These are phyloP conservation scores for Chanos chanos DNA, from an alignment of 2,797 vertebrate species.

Conservation along the genomic window DNA sequence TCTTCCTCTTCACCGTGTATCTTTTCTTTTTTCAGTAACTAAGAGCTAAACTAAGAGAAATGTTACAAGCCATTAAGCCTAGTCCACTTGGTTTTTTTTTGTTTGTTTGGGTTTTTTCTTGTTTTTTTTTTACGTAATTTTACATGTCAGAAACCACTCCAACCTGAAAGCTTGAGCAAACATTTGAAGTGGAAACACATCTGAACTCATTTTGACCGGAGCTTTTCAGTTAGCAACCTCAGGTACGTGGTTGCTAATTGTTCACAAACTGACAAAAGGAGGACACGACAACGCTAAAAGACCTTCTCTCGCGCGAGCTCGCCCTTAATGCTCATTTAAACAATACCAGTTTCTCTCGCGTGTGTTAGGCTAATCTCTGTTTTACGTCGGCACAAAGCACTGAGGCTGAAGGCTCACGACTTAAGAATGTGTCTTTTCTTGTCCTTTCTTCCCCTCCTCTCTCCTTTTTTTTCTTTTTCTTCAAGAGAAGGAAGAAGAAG, in stretches of 20 bases:
- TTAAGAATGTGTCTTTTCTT: slow-evolving; percentile 1
- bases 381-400: slow-evolving; percentile 17
- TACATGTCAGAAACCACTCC: too few relatives aligned
- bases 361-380: neutral
- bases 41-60: neutral
- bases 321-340: too few relatives aligned
- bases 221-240: too few relatives aligned
- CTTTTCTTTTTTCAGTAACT: neutral
- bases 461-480: neutral
- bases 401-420: slow-evolving; percentile 5
- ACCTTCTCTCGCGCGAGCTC: too few relatives aligned
- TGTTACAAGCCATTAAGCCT: too few relatives aligned
- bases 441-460: neutral
- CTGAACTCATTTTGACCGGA: too few relatives aligned
- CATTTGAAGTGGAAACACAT: too few relatives aligned
- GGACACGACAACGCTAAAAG: too few relatives aligned
- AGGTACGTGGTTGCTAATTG: too few relatives aligned
- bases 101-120: neutral
- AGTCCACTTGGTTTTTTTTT: neutral
- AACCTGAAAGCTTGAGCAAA: too few relatives aligned
- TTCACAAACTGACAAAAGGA: too few relatives aligned
- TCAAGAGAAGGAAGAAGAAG: neutral
- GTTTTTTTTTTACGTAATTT: neutral
- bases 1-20: neutral
- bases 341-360: neutral